Conservation (phyloP, 2,113 vertebrate genomes). For the Ceyx cyanopectus region DNA sequence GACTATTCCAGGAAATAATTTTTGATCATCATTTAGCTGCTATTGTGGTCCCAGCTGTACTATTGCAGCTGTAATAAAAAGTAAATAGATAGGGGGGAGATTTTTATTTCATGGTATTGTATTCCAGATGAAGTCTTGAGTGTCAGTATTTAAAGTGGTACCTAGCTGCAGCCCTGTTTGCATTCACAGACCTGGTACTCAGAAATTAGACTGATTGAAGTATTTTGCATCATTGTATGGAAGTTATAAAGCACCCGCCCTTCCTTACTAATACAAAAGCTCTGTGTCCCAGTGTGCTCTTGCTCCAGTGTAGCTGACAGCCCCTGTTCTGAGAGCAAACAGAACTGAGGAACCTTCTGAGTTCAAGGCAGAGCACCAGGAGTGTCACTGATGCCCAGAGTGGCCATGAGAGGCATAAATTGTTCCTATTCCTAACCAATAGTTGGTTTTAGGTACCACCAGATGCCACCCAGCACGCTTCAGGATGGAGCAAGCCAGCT, state of each 20-base stretch:
- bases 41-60: constrained; percentile 35
- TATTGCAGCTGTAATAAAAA: constrained; percentile 47
- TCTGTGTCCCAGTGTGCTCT: neutral
- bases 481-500: too few relatives aligned
- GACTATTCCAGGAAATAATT: constrained; percentile 45
- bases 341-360: neutral
- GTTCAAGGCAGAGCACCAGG: neutral
- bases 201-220: neutral
- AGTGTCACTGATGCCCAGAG: neutral
- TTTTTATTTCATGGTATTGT: constrained; percentile 18
- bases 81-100: neutral
- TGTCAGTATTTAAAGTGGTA: neutral
- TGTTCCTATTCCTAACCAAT: neutral
- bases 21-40: constrained; percentile 25
- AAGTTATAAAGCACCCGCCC: neutral
- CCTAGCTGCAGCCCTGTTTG: neutral
- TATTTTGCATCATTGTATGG: neutral
- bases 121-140: neutral
- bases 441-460: neutral
- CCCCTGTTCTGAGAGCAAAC: neutral
- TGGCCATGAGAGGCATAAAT: neutral
- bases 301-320: neutral
- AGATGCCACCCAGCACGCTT: neutral
- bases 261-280: neutral
- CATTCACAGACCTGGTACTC: neutral